Evolutionary conservation across 2,113 vertebrate genomes (phyloP).

Genomic region (Glaucidium brasilianum): DNA sequence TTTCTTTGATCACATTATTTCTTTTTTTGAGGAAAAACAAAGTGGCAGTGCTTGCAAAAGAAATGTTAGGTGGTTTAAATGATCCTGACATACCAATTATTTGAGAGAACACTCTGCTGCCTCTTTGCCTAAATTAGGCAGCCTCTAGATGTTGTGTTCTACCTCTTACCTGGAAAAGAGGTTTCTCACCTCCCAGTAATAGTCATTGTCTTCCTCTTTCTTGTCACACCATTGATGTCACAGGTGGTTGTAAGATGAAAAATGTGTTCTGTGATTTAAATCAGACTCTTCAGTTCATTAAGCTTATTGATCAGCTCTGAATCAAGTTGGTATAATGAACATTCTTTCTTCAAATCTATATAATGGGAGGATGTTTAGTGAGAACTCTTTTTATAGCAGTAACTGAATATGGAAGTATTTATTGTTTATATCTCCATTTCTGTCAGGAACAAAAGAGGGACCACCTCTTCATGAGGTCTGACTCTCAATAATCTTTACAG

Average conservation of each 20-base stretch:
- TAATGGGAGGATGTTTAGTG: neutral
- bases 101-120: neutral
- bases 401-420: neutral
- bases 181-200: neutral
- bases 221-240: neutral
- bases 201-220: neutral
- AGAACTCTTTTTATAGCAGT: neutral
- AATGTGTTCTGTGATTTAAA: neutral
- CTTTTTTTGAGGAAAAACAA: neutral
- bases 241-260: neutral
- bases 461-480: neutral
- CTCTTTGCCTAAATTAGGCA: neutral
- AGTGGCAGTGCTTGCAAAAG: neutral
- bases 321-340: neutral
- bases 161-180: neutral
- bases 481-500: neutral
- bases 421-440: neutral
- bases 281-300: neutral
- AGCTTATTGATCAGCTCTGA: neutral
- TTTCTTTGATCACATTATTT: constrained; percentile 1
- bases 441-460: neutral
- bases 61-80: neutral
- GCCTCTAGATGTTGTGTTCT: neutral
- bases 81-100: neutral
- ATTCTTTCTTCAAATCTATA: neutral